Percentiles rank a stretch among this genome's conserved stretches.
These are phyloP conservation scores for Ciconia nigra DNA, from an alignment of 2,797 vertebrate genomes.

Conservation along the genomic window DNA sequence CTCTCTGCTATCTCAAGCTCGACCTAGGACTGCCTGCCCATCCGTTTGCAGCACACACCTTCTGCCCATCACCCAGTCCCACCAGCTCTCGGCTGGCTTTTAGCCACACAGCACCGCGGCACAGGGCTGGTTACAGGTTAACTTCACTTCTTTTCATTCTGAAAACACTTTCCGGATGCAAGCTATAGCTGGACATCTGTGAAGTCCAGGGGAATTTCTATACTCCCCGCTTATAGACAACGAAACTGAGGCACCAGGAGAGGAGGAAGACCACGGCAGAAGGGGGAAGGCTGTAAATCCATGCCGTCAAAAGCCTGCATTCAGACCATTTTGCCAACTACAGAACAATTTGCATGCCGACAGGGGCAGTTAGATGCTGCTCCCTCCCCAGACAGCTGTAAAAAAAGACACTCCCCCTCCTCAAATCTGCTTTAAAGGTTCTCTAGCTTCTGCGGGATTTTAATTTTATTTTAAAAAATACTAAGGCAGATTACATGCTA, in stretches of 20 bases:
- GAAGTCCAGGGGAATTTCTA: neutral
- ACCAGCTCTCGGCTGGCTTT: neutral
- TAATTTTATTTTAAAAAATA: slow-evolving; percentile 38
- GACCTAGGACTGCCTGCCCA: neutral
- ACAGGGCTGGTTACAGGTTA: neutral
- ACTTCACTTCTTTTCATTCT: neutral
- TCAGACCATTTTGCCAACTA: neutral
- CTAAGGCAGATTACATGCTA: slow-evolving; percentile 54
- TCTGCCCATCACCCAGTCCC: neutral
- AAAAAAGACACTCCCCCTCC: neutral
- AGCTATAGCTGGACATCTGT: neutral
- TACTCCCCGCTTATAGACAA: neutral
- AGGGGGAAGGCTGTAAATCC: neutral
- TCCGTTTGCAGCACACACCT: neutral
- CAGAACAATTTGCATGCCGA: neutral
- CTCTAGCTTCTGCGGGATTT: neutral
- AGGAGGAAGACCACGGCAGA: neutral
- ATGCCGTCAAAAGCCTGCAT: neutral
- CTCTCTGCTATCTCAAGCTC: neutral
- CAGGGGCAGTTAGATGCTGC: neutral
- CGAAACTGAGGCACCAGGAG: neutral
- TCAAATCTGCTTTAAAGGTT: slow-evolving; percentile 17
- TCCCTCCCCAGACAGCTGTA: neutral
- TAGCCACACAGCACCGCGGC: rapidly evolving
- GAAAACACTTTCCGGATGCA: neutral